phyloP scores from a whole-genome alignment of 2,113 vertebrate genomes.

The Benitochromis conjunctus region DNA sequence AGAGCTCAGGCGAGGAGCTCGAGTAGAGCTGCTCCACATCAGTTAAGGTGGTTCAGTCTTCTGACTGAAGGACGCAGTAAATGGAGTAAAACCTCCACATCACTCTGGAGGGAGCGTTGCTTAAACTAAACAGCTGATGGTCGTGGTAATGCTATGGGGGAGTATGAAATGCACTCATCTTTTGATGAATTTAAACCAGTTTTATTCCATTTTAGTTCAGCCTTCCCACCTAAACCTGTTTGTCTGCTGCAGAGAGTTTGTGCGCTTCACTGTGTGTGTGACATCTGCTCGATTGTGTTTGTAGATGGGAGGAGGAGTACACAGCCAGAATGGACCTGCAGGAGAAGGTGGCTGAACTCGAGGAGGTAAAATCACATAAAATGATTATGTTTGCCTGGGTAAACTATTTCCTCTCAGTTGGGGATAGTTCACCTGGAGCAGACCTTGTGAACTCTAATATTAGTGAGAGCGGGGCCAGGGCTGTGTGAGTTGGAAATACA shows the following conservation, averaged over 20 bases:
- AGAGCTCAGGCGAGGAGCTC: neutral
- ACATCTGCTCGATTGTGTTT: neutral
- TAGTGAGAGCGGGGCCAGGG: rapidly evolving
- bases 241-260: neutral
- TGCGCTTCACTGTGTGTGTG: neutral
- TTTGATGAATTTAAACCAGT: neutral
- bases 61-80: neutral
- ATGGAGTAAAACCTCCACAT: neutral
- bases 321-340: conserved; percentile 66
- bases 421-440: neutral
- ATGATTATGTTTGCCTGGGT: neutral
- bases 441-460: neutral
- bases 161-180: neutral
- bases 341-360: conserved; percentile 67
- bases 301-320: conserved; percentile 72
- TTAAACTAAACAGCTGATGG: neutral
- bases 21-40: neutral
- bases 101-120: neutral
- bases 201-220: neutral
- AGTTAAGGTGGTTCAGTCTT: neutral
- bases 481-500: rapidly evolving
- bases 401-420: neutral
- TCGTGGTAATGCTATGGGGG: rapidly evolving
- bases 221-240: rapidly evolving
- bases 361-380: conserved; percentile 42